These are phyloP conservation scores for Embiotoca jacksoni DNA, from an alignment of 2,113 vertebrate species.

Conservation along the genomic window DNA sequence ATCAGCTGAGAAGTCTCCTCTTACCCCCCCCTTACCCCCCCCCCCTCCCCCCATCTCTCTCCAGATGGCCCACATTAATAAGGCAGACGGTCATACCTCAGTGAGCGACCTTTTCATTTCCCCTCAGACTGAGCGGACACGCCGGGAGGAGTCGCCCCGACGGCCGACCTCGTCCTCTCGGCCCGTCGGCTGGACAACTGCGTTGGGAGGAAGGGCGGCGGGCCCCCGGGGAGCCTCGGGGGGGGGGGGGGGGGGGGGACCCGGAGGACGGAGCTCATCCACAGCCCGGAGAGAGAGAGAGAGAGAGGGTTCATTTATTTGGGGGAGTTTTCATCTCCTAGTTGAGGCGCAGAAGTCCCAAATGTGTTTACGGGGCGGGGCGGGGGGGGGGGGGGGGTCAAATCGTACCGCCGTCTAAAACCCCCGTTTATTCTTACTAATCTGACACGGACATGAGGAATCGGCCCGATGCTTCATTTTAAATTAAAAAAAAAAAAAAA, in stretches of 20 bases:
- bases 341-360: neutral
- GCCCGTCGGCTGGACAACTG: slow-evolving; percentile 14
- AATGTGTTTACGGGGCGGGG: neutral
- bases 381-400: neutral
- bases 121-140: slow-evolving; percentile 54
- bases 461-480: neutral
- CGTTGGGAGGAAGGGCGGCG: slow-evolving; percentile 4
- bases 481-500: no score
- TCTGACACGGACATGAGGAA: neutral
- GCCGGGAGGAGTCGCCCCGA: slow-evolving; percentile 53
- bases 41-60: slow-evolving; percentile 18
- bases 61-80: slow-evolving; percentile 78
- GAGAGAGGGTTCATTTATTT: slow-evolving; percentile 25
- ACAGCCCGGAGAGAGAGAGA: neutral
- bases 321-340: slow-evolving; percentile 10
- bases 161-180: slow-evolving; percentile 57
- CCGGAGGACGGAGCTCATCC: slow-evolving; percentile 10
- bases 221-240: neutral
- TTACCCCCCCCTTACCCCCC: slow-evolving; percentile 34
- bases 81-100: slow-evolving; percentile 73
- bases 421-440: neutral
- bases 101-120: slow-evolving; percentile 74
- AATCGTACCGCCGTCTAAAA: neutral
- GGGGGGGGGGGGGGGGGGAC: slow-evolving; percentile 12
- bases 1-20: no score